Evolutionary conservation across 2,797 vertebrate species (phyloP), one percentile per base, ranked within the genome.

Genomic region (Artibeus lituratus): DNA sequence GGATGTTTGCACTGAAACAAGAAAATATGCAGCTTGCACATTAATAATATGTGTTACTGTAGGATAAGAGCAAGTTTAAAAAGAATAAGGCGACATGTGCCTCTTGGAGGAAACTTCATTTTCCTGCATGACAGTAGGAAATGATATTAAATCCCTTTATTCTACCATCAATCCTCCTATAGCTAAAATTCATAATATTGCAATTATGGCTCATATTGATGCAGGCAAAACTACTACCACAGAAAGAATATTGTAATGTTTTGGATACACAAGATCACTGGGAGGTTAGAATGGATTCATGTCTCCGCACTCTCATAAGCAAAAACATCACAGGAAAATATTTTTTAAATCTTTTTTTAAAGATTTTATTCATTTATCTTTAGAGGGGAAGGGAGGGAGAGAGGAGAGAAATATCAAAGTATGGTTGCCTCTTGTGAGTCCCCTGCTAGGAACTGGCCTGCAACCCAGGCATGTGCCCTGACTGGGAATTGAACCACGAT

Each of bases 191-290:
- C 98, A 99, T 96, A 99, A 99, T 97, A 99, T 99, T 90, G 99
- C 99, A 90, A 99, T 99, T 87, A 99, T 99, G 99, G 99, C 99
- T 83, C 99, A 99, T 98, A 99, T 99, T 24, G 99, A 99, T 81
- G 99, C 99, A 49, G 99, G 99, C 67, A 99, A 99, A 98, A 99
- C 99, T 0, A 99, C 99, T 0, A 99, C 99, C 53, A 99, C 99
- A 22, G 99, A 99, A 97, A 99, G 99, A 98, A 99, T 99, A 99
- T 98, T 99, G 35, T 99, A 99, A 97, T 99, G 99, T 98, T 99
- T 99, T 42, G 99, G 99, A 76, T 99, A 99, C 76, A 99, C 98
- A 44, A 98, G 99, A 97, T 98, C 99, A 16, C 97, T 99, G 5
- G 99, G 99, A 99, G 99, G 99, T 99, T 87, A 98, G 98, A 94